These are phyloP conservation scores for Argyresthia goedartella DNA, from an alignment of 2,888 invertebrate genomes.

Conservation along the genomic window DNA sequence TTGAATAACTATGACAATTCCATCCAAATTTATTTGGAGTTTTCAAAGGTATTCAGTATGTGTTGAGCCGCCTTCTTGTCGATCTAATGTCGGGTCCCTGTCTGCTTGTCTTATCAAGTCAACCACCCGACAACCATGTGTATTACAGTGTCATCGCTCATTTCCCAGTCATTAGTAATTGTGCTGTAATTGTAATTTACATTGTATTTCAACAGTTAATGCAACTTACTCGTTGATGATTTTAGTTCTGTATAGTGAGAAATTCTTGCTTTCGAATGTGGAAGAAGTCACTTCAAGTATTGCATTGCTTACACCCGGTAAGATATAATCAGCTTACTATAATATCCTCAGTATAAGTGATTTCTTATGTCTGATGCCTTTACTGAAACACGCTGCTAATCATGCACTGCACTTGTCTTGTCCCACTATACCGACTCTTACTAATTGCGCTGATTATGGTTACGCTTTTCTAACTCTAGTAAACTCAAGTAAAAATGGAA, in stretches of 20 bases:
- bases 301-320: slow-evolving; percentile 71
- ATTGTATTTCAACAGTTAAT: slow-evolving; percentile 59
- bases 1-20: too few species aligned
- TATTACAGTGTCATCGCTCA: slow-evolving; percentile 42
- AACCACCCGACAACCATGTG: slow-evolving; percentile 41
- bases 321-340: slow-evolving; percentile 69
- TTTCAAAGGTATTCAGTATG: too few species aligned
- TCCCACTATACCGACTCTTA: slow-evolving; percentile 7
- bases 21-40: too few species aligned
- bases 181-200: slow-evolving; percentile 55
- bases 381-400: slow-evolving; percentile 52
- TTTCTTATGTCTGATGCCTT: slow-evolving; percentile 49
- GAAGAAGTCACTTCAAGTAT: slow-evolving; percentile 69
- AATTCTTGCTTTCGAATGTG: slow-evolving; percentile 69
- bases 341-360: slow-evolving; percentile 67
- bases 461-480: slow-evolving; percentile 21
- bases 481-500: slow-evolving; percentile 10
- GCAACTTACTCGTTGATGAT: slow-evolving; percentile 61
- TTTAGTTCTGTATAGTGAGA: slow-evolving; percentile 69
- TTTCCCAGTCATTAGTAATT: slow-evolving; percentile 36
- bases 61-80: too few species aligned
- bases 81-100: too few species aligned
- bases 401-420: slow-evolving; percentile 9
- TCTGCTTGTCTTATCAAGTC: neutral
- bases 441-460: slow-evolving; percentile 22